Evolutionary conservation across 2,113 vertebrate species (phyloP).

Genomic region (Procavia capensis): DNA sequence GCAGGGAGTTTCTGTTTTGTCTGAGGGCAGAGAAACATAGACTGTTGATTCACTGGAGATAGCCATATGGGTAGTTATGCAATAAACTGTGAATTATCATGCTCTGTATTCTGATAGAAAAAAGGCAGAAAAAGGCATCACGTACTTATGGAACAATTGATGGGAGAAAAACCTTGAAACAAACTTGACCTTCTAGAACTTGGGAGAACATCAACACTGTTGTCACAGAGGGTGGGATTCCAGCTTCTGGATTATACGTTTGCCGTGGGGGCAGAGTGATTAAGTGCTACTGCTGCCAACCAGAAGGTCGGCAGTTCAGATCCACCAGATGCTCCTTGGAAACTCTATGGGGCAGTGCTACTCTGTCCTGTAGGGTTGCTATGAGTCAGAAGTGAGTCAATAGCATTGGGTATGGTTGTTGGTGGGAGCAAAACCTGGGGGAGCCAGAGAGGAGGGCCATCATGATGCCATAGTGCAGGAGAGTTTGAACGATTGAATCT

Average conservation of each 20-base stretch:
- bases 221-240: neutral
- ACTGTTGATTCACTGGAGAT: neutral
- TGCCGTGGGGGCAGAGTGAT: too few species aligned
- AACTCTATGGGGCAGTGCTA: too few species aligned
- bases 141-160: neutral
- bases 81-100: neutral
- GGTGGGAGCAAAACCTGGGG: neutral
- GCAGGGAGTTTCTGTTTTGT: neutral
- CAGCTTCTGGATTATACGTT: neutral
- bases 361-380: too few species aligned
- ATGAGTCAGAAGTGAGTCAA: too few species aligned
- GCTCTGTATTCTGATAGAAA: neutral
- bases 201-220: neutral
- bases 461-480: neutral
- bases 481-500: neutral
- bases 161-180: neutral
- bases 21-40: neutral
- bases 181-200: neutral
- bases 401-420: too few species aligned
- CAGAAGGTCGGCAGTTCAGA: too few species aligned
- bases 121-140: neutral
- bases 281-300: too few species aligned
- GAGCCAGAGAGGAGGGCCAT: rapidly evolving
- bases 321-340: too few species aligned
- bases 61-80: neutral